Percentiles rank a stretch among this genome's conserved stretches.
Conservation (phyloP, 2,888 invertebrate species). For the Sylvicola cinctus region DNA sequence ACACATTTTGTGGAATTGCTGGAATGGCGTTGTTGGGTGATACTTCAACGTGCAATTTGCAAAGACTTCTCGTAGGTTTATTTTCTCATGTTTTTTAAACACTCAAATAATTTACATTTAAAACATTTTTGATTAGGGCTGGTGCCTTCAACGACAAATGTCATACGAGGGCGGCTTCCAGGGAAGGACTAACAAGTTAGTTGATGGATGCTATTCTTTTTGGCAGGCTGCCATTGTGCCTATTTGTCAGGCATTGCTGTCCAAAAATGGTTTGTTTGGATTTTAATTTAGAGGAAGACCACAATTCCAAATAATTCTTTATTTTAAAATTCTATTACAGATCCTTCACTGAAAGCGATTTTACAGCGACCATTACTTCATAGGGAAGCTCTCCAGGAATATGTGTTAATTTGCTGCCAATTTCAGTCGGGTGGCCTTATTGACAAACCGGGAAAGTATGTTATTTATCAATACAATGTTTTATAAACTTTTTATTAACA, state of each 20-base stretch:
- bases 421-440: constrained; percentile 67
- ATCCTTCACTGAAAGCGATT: no score
- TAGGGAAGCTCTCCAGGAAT: constrained; percentile 80
- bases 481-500: constrained; percentile 2
- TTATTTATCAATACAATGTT: constrained; percentile 9
- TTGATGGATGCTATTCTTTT: constrained; percentile 97
- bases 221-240: constrained; percentile 95
- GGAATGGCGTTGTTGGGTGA: constrained; percentile 64
- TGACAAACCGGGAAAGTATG: constrained; percentile 91
- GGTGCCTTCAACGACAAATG: constrained; percentile 87
- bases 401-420: constrained; percentile 86
- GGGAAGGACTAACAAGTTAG: constrained; percentile 93
- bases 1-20: constrained; percentile 92
- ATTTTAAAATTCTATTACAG: not conserved
- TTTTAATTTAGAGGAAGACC: constrained; percentile 1
- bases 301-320: not conserved
- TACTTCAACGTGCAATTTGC: constrained; percentile 50
- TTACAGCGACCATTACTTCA: constrained; percentile 65
- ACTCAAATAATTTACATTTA: constrained; percentile 1
- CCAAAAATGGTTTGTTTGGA: constrained; percentile 27
- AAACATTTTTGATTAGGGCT: constrained; percentile 31
- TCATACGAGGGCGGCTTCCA: constrained; percentile 88
- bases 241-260: constrained; percentile 55
- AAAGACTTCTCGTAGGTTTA: constrained; percentile 40
- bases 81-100: not conserved